Base-by-base conservation (phyloP, 1,140 invertebrate species). In the Drosophila sechellia region DNA sequence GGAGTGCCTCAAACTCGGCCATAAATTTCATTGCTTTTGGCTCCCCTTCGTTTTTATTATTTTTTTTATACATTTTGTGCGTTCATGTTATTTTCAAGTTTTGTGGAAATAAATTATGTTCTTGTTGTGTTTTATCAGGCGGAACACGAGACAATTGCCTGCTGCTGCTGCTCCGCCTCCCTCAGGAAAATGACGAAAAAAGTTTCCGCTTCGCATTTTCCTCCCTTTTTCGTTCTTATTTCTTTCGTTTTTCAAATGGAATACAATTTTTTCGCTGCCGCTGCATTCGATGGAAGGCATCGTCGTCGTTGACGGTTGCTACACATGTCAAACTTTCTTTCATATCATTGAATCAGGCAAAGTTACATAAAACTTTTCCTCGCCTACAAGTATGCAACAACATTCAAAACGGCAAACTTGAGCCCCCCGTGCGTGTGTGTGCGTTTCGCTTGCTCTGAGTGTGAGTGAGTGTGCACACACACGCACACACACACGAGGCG, bases 261-360 rank as follows among this genome's bases (percentile, higher is more conserved):
- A 59, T 57, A 71, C 35, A 56, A 70, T 71, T 71, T 71, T 69
- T 69, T 39, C 20, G 39, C 46, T 34, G 61, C 61, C 48, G 48
- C 60, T 45, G 66, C 64, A 69, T 63, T 65, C 58, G 27, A 43
- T 35, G 59, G 27, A 39, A 22, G 52, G n/a, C 35, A 48, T 12
- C 64, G 35, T 39, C 34, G 43, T 11, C 53, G 58, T 40, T 59
- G 59, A 63, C 59, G 65, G 40, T 57, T 64, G 49, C 64, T 77
- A 77, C 73, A 77, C 74, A 77, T 77, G 74, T 77, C 74, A 77
- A 77, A 77, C 74, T 77, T 77, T 77, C 73, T 69, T 77, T 77
- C 64, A 77, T 77, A 77, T 77, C 73, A 77, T 77, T 77, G 73
- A 77, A 77, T 77, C 73, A 77, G 73, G 50, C 49, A 69, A 77